A percentile compares a stretch with the other conserved stretches of the same genome.
These are phyloP conservation scores for Oncorhynchus keta DNA, from an alignment of 2,113 vertebrate genomes.

Conservation along the genomic window DNA sequence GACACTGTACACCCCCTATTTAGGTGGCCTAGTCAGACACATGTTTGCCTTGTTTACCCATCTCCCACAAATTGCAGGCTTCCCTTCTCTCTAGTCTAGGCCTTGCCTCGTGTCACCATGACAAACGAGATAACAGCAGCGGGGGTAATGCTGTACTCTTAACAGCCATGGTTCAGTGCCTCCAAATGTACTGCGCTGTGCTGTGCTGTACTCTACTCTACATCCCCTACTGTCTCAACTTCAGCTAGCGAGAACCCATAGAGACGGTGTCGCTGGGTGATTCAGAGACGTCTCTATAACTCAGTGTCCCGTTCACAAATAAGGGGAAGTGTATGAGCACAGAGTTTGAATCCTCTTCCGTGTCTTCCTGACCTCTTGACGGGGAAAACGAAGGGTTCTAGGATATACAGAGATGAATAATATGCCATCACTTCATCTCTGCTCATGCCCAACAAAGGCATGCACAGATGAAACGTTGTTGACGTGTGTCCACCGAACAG, in stretches of 20 bases:
- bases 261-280: constrained; percentile 12
- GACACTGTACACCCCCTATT: too few species aligned
- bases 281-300: constrained; percentile 30
- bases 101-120: constrained; percentile 24
- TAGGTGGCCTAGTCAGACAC: too few species aligned
- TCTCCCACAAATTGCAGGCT: neutral
- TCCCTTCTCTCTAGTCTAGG: neutral
- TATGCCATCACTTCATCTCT: constrained; percentile 33
- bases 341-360: neutral
- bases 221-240: constrained; percentile 15
- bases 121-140: constrained; percentile 40
- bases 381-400: constrained; percentile 1
- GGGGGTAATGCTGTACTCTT: constrained; percentile 23
- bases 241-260: constrained; percentile 1
- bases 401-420: constrained; percentile 34
- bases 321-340: constrained; percentile 4
- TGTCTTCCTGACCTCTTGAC: constrained; percentile 13
- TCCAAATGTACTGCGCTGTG: constrained; percentile 15
- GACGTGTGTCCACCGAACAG: constrained; percentile 39
- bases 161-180: constrained; percentile 33
- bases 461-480: constrained; percentile 34
- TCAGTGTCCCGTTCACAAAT: neutral
- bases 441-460: constrained; percentile 50
- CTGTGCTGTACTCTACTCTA: neutral
- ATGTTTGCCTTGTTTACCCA: neutral